Conservation (phyloP, 2,113 vertebrate species). For the Hyla sarda region DNA sequence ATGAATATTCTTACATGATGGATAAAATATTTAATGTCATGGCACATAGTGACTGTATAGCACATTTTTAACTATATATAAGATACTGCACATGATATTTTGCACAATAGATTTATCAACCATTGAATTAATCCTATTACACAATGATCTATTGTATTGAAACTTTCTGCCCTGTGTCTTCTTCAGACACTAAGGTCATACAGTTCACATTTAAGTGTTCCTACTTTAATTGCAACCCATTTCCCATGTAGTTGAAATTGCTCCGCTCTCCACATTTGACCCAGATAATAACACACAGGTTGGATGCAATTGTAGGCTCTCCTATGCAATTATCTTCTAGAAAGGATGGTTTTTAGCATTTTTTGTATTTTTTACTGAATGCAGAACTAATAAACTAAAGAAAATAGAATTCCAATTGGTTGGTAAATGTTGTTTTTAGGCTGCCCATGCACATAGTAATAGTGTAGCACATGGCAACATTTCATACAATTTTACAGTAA, state of each 20-base stretch:
- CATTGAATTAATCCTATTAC: not conserved
- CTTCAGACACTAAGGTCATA: conserved; percentile 30
- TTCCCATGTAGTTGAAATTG: conserved; percentile 47
- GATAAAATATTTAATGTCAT: no score
- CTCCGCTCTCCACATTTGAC: conserved; percentile 44
- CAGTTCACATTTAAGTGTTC: conserved; percentile 43
- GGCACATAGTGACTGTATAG: no score
- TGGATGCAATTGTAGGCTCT: conserved; percentile 12
- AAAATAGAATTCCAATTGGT: no score
- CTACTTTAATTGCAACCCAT: conserved; percentile 52
- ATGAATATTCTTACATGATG: no score
- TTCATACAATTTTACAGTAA: no score
- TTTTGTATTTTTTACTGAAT: no score
- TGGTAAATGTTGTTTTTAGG: no score
- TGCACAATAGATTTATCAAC: not conserved
- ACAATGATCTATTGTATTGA: conserved; percentile 22
- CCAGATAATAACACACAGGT: conserved; percentile 49
- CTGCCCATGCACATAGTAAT: no score
- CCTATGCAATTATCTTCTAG: conserved; percentile 47
- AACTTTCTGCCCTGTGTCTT: not conserved
- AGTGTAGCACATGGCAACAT: no score
- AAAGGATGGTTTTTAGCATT: not conserved
- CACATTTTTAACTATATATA: not conserved
- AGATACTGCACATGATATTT: not conserved
- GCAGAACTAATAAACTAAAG: no score